Base-by-base conservation (phyloP, 2,888 invertebrate species). In the Diploptera punctata region DNA sequence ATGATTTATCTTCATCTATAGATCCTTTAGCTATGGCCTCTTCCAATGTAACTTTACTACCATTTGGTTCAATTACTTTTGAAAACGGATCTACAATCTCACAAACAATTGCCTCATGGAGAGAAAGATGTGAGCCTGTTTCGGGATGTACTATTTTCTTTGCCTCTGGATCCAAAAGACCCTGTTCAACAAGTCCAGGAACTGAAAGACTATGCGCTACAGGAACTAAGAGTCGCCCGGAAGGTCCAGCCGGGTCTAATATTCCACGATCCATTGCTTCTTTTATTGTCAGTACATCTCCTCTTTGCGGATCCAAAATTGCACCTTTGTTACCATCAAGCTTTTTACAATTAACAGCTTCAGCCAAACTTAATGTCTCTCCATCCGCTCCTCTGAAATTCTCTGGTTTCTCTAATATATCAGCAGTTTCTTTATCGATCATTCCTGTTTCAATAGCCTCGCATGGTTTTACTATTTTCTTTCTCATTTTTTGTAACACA, bases 51-150 rank as follows among this genome's bases (percentile, higher is more conserved):
- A 95, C 86, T 75, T 86, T 86, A 75, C 87, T 86, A 44, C 88
- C 89, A 1, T 90, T 89, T 1, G 87, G 87, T 78, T 89, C 87
- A 38, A 83, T 84, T 69, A 98, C 84, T 68, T 86, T 87, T 13
- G 95, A 93, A 69, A 91, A 83, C 0, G 94, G 91, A 85, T 98
- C 94, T 67, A 97, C 88, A 77, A 97, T 91, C 79, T 97, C 96
- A 81, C 93, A 94, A 78, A 92, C 88, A 67, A 97, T 92, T 29
- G 97, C 94, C 86, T 96, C 93, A 77, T 90, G 87, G 74, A 97
- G 85, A 71, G 91, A 90, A 68, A 97, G 85, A 75, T 90, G 88
- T 77, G 86, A 88, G 1, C 96, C 96, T 24, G 93, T 93, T 84
- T 95, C 95, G 1, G 96, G 95, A 82, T 96, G 96, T 76, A 97